Percentiles rank a stretch among this genome's conserved stretches.
These are phyloP conservation scores for Chlorospingus flavigularis DNA, from an alignment of 2,797 vertebrate species.

Conservation along the genomic window DNA sequence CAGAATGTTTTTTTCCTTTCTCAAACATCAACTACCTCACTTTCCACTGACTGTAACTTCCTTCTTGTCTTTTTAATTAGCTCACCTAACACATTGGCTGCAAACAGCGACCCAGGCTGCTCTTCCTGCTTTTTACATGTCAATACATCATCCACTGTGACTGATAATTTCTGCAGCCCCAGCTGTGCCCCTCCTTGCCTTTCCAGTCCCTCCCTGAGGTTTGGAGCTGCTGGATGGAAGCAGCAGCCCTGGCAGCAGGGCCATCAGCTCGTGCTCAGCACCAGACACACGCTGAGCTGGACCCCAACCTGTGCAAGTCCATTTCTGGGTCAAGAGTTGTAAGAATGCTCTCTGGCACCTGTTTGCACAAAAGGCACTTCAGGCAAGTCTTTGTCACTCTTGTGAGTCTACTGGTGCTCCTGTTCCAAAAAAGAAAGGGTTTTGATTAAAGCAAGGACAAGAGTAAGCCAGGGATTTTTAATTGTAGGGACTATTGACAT, in stretches of 20 bases:
- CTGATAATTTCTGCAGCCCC: neutral
- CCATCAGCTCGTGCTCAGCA: fast-evolving
- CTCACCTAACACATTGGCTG: neutral
- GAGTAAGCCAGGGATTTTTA: neutral
- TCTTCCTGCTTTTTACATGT: neutral
- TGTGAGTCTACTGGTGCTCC: neutral
- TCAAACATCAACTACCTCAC: neutral
- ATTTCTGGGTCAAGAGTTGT: neutral
- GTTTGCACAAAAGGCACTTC: neutral
- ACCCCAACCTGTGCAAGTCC: fast-evolving
- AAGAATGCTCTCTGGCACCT: neutral
- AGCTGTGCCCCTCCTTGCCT: neutral
- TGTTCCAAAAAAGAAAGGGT: neutral
- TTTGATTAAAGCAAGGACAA: neutral
- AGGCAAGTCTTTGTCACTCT: neutral
- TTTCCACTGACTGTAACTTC: neutral
- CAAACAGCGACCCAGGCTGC: neutral
- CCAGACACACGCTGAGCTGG: fast-evolving
- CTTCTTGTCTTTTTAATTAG: neutral
- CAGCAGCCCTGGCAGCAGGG: neutral
- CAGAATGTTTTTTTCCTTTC: neutral
- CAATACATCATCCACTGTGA: fast-evolving
- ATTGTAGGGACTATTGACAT: neutral
- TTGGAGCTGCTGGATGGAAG: neutral
- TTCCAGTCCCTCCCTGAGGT: neutral